Conservation (phyloP, 2,888 invertebrate species). For the Nasonia oneida region DNA sequence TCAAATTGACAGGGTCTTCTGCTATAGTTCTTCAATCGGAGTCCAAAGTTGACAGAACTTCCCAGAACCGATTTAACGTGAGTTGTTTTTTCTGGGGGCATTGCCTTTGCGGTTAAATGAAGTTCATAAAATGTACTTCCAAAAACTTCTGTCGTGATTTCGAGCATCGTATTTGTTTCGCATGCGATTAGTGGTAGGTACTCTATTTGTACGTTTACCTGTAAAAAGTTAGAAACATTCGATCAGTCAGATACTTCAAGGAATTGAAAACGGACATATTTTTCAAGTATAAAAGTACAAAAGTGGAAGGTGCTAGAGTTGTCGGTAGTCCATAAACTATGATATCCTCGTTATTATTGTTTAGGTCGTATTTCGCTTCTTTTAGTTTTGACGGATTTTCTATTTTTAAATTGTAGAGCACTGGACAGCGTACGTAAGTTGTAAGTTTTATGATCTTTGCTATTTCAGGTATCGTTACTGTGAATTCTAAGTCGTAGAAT, state of each 20-base stretch:
- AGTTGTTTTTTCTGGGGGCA: constrained; percentile 66
- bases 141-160: constrained; percentile 65
- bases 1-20: constrained; percentile 62
- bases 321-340: constrained; percentile 51
- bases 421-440: constrained; percentile 64
- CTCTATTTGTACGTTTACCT: constrained; percentile 66
- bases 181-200: constrained; percentile 67
- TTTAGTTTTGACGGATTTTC: constrained; percentile 67
- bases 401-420: constrained; percentile 65
- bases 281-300: constrained; percentile 32
- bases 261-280: neutral
- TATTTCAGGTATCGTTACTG: constrained; percentile 68
- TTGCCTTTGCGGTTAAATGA: constrained; percentile 66
- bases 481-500: constrained; percentile 70
- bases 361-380: constrained; percentile 62
- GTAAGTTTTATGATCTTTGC: constrained; percentile 67
- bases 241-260: neutral
- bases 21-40: constrained; percentile 66
- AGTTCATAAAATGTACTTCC: constrained; percentile 71
- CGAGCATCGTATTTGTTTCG: constrained; percentile 63
- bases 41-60: constrained; percentile 62
- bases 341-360: constrained; percentile 58
- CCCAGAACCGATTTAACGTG: constrained; percentile 67
- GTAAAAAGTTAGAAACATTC: neutral
- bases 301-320: constrained; percentile 37